phyloP scores from a whole-genome alignment of 2,113 vertebrate species.

The Urocitellus parryii region DNA sequence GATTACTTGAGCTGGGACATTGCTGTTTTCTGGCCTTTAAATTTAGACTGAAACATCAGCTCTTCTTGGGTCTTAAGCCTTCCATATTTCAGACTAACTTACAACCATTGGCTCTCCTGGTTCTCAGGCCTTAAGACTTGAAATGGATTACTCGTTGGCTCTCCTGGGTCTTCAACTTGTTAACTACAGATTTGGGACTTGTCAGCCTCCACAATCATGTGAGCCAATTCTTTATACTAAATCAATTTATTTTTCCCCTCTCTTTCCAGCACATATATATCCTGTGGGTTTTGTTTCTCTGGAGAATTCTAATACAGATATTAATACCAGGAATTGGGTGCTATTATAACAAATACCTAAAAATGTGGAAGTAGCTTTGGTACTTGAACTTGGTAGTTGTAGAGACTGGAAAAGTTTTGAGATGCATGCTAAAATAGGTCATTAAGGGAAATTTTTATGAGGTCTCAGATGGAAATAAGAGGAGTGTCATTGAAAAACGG shows the following conservation, averaged over 20 bases:
- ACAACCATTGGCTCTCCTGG: background rate
- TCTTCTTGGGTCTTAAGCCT: conserved; percentile 7
- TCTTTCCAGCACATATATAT: no score
- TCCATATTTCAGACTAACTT: background rate
- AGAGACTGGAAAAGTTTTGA: conserved; percentile 29
- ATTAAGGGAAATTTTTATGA: conserved; percentile 8
- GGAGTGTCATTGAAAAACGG: background rate
- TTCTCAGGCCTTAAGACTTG: background rate
- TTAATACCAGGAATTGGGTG: background rate
- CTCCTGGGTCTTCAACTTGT: background rate
- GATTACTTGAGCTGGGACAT: background rate
- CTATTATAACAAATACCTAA: background rate
- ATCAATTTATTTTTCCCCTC: background rate
- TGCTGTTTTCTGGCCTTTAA: conserved; percentile 38
- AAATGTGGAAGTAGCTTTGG: background rate
- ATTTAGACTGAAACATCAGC: background rate
- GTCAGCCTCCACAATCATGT: background rate
- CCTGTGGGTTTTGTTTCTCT: background rate
- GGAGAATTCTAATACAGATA: background rate
- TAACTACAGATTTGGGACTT: background rate
- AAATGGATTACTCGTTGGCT: background rate
- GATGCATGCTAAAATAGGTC: background rate
- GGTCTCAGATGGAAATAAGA: background rate
- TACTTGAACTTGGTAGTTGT: background rate
- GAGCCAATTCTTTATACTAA: background rate